A percentile compares a stretch with the other conserved stretches of the same genome.
phyloP scores from a whole-genome alignment of 2,888 invertebrate genomes.

The Uloborus plumipes region DNA sequence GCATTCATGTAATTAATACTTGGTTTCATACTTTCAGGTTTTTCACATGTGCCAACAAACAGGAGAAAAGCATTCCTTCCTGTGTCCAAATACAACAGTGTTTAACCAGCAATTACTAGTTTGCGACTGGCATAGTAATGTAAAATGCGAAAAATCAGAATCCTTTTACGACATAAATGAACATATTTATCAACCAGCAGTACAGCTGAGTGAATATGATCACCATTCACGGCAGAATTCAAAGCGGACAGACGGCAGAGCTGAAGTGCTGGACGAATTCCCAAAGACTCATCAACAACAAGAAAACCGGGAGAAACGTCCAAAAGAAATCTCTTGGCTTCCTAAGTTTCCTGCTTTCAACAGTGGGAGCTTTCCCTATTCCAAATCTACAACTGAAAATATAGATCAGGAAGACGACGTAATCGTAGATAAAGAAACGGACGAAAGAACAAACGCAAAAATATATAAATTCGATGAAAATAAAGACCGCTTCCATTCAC shows the following conservation, averaged over 20 bases:
- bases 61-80: constrained; percentile 50
- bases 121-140: constrained; percentile 54
- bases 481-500: background rate
- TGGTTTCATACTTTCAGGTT: constrained; percentile 12
- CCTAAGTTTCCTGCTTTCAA: too few species aligned
- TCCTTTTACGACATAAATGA: constrained; percentile 13
- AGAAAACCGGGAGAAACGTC: too few species aligned
- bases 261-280: too few species aligned
- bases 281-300: too few species aligned
- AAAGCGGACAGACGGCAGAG: too few species aligned
- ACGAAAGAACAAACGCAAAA: background rate
- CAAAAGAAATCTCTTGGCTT: too few species aligned
- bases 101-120: constrained; percentile 50
- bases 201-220: background rate
- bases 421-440: too few species aligned
- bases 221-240: too few species aligned
- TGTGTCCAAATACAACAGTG: constrained; percentile 46
- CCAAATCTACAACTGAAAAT: too few species aligned
- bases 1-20: too few species aligned
- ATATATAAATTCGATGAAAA: background rate
- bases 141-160: constrained; percentile 28
- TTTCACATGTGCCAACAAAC: constrained; percentile 51
- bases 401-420: too few species aligned
- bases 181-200: background rate
- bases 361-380: too few species aligned